Percentiles rank a stretch among this genome's conserved stretches.
phyloP scores from a whole-genome alignment of 2,113 vertebrate species.

The Zingel zingel region DNA sequence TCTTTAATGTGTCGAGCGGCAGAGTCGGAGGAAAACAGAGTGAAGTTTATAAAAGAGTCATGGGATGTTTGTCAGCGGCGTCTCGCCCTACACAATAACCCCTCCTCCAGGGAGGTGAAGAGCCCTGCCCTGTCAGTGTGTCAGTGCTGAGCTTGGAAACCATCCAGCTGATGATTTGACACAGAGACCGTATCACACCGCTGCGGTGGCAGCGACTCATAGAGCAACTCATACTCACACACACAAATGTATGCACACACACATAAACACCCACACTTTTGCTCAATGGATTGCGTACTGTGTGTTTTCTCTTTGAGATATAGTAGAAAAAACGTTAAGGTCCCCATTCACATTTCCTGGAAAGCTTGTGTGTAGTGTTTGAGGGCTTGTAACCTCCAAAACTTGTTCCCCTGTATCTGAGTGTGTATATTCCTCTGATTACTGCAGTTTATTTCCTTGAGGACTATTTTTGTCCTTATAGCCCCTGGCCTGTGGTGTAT shows the following conservation, averaged over 20 bases:
- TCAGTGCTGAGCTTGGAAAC: constrained; percentile 33
- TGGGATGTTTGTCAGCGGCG: constrained; percentile 16
- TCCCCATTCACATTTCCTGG: constrained; percentile 13
- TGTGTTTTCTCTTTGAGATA: constrained; percentile 1
- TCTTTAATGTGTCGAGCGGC: not conserved
- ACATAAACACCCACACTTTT: not conserved
- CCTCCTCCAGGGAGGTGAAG: constrained; percentile 18
- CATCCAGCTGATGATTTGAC: constrained; percentile 51
- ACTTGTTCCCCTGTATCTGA: not conserved
- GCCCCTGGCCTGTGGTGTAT: constrained; percentile 25
- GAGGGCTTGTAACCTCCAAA: not conserved
- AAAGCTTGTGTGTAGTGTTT: not conserved
- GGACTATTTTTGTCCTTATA: constrained; percentile 44
- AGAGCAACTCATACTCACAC: not conserved
- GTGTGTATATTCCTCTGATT: constrained; percentile 17
- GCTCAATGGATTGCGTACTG: not conserved
- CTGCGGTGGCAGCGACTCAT: not conserved
- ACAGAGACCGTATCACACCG: constrained; percentile 28
- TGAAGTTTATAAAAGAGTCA: constrained; percentile 47
- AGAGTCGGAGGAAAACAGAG: constrained; percentile 8
- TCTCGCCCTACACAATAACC: not conserved
- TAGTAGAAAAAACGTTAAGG: not conserved
- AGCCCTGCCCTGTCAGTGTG: constrained; percentile 43
- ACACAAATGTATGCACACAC: not conserved
- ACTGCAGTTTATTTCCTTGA: constrained; percentile 34